A percentile compares a stretch with the other conserved stretches of the same genome.
These are phyloP conservation scores for Adelges cooleyi DNA, from an alignment of 1,140 invertebrate species.

Conservation along the genomic window DNA sequence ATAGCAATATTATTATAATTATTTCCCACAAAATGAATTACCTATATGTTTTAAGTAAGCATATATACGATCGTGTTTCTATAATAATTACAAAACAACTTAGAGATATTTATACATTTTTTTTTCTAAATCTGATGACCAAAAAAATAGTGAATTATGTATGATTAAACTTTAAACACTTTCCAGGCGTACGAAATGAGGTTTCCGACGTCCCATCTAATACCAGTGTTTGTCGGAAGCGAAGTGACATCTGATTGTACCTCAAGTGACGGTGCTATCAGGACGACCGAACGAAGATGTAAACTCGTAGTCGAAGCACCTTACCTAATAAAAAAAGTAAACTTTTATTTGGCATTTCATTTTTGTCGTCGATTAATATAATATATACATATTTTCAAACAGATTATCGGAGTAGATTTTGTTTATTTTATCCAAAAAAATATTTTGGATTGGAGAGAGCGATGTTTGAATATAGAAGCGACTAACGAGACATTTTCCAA, in stretches of 20 bases:
- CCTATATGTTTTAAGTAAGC: no score
- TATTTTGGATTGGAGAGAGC: slow-evolving; percentile 62
- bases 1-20: no score
- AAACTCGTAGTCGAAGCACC: slow-evolving; percentile 89
- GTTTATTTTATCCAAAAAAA: slow-evolving; percentile 91
- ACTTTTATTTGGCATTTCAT: no score
- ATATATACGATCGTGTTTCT: no score
- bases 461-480: slow-evolving; percentile 81
- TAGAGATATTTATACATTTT: no score
- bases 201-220: slow-evolving; percentile 89
- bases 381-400: slow-evolving; percentile 36
- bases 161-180: slow-evolving; percentile 28
- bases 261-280: slow-evolving; percentile 63
- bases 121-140: no score
- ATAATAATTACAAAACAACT: no score
- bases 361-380: slow-evolving; percentile 26
- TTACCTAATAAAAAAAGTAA: slow-evolving; percentile 87
- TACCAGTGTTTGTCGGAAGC: slow-evolving; percentile 87
- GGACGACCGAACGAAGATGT: slow-evolving; percentile 78
- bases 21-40: no score
- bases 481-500: slow-evolving; percentile 85
- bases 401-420: slow-evolving; percentile 89
- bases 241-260: slow-evolving; percentile 68
- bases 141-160: no score
- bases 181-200: slow-evolving; percentile 81